Conservation (phyloP, 2,113 vertebrate species). For the Tretioscincus oriximinensis region DNA sequence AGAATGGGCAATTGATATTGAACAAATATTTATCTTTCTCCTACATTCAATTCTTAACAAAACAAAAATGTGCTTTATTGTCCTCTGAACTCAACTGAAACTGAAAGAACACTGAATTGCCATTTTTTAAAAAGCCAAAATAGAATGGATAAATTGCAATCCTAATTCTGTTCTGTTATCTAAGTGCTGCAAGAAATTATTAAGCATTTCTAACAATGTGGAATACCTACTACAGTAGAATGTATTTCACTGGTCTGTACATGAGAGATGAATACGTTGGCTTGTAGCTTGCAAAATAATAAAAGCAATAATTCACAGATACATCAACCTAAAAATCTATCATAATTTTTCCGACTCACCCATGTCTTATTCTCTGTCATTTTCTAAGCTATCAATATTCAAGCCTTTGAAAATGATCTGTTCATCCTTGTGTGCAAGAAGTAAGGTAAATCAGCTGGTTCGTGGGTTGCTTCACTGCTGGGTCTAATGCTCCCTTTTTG, state of each 20-base stretch:
- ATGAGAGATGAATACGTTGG: neutral
- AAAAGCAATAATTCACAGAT: neutral
- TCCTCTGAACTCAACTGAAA: neutral
- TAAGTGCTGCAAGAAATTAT: neutral
- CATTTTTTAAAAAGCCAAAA: neutral
- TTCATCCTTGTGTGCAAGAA: neutral
- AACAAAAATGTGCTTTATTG: neutral
- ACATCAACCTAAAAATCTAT: neutral
- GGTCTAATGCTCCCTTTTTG: neutral
- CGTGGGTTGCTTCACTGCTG: neutral
- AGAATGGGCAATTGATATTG: neutral
- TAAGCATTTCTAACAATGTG: neutral
- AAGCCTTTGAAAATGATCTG: neutral
- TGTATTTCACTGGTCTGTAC: fast-evolving
- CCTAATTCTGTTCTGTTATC: neutral
- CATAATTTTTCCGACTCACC: neutral
- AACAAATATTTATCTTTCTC: neutral
- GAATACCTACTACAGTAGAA: neutral
- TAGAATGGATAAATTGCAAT: neutral
- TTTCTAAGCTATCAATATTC: neutral
- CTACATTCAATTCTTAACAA: neutral
- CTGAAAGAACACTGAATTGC: neutral
- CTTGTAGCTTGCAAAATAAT: fast-evolving
- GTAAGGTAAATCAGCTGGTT: neutral
- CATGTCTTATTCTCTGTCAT: neutral